Conservation (phyloP, 2,113 vertebrate genomes). For the Sander vitreus region DNA sequence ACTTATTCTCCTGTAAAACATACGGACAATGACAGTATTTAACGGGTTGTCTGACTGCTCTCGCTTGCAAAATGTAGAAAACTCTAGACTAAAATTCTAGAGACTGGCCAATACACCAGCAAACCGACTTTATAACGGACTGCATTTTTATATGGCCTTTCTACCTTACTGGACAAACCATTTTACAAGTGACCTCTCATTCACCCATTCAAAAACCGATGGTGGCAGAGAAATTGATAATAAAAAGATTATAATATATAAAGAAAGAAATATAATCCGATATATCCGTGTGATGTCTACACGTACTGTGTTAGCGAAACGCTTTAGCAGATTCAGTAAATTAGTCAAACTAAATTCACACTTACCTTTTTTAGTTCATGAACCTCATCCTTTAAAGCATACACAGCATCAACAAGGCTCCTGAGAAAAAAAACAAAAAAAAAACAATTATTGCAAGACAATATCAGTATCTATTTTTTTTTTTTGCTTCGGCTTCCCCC, state of each 20-base stretch:
- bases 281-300: too few species aligned
- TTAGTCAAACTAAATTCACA: neutral
- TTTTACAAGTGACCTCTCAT: too few species aligned
- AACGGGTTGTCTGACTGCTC: neutral
- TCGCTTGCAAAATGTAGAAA: neutral
- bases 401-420: constrained; percentile 98
- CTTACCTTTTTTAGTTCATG: constrained; percentile 97
- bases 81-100: too few species aligned
- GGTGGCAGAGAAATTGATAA: too few species aligned
- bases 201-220: too few species aligned
- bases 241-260: too few species aligned
- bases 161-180: too few species aligned
- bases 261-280: too few species aligned
- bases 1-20: constrained; percentile 91
- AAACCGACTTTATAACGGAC: neutral
- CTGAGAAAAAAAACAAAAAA: constrained; percentile 72
- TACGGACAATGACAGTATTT: neutral
- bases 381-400: constrained; percentile 98
- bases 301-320: too few species aligned
- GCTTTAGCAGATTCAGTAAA: neutral
- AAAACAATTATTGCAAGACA: neutral
- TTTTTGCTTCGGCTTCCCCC: too few species aligned
- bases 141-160: too few species aligned
- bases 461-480: neutral
- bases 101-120: too few species aligned